A percentile compares a stretch with the other conserved stretches of the same genome.
These are phyloP conservation scores for Lutjanus campechanus DNA, from an alignment of 2,797 vertebrate genomes.

Conservation along the genomic window DNA sequence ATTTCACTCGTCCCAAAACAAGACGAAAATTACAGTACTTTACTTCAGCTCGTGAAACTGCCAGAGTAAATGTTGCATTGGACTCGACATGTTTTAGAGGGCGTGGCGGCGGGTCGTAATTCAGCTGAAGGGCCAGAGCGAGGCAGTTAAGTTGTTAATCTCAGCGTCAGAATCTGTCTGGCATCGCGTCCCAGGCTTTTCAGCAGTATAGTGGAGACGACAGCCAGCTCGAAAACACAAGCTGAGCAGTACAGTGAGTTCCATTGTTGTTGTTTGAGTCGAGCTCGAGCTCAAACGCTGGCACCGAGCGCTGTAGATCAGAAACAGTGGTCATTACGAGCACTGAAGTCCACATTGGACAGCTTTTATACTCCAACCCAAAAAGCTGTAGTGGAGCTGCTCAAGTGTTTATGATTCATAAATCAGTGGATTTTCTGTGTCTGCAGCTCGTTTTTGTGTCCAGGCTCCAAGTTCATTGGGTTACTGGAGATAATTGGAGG, in stretches of 20 bases:
- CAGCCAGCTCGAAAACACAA: slow-evolving; percentile 54
- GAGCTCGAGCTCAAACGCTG: slow-evolving; percentile 37
- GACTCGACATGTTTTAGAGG: slow-evolving; percentile 59
- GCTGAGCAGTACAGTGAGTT: slow-evolving; percentile 48
- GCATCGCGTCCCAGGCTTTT: slow-evolving; percentile 59
- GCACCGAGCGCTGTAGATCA: slow-evolving; percentile 25
- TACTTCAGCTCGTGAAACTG: slow-evolving; percentile 58
- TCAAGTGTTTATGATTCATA: slow-evolving; percentile 13
- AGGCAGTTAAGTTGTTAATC: slow-evolving; percentile 78
- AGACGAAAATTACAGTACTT: slow-evolving; percentile 67
- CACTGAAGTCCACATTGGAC: slow-evolving; percentile 34
- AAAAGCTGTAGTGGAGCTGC: not conserved
- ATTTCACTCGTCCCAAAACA: slow-evolving; percentile 59
- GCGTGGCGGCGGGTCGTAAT: slow-evolving; percentile 54
- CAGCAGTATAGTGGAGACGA: slow-evolving; percentile 51
- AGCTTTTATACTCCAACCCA: slow-evolving; percentile 3
- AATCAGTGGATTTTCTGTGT: slow-evolving; percentile 24
- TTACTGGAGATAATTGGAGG: slow-evolving; percentile 27
- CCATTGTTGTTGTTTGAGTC: slow-evolving; percentile 59
- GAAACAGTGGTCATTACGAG: slow-evolving; percentile 43
- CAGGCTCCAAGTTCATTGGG: slow-evolving; percentile 32
- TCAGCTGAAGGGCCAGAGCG: slow-evolving; percentile 53
- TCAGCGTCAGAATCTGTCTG: slow-evolving; percentile 76
- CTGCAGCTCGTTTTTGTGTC: slow-evolving; percentile 14
- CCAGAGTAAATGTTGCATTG: slow-evolving; percentile 73